Evolutionary conservation across 2,113 vertebrate genomes (phyloP).

Genomic region (Oenanthe melanoleuca): DNA sequence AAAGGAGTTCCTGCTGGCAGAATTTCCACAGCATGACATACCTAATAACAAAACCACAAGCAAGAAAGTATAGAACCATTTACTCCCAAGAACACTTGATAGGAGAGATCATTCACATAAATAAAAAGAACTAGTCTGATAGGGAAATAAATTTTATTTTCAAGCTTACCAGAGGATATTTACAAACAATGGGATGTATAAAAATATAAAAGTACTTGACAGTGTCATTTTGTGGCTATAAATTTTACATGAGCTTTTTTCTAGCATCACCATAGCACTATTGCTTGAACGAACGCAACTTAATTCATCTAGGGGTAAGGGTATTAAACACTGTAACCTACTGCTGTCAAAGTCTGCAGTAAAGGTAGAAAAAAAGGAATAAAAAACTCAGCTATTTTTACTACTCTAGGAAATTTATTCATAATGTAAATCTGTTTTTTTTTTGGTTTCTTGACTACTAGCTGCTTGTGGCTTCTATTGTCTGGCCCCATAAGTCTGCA

Average conservation of each 20-base stretch:
- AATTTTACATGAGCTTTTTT: constrained; percentile 77
- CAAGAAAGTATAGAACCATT: not conserved
- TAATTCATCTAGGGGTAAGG: constrained; percentile 39
- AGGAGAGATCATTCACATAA: not conserved
- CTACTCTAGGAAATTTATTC: not conserved
- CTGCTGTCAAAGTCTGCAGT: constrained; percentile 37
- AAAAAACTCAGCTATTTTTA: constrained; percentile 9
- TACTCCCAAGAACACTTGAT: not conserved
- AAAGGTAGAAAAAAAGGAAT: constrained; percentile 1
- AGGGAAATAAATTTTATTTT: constrained; percentile 85
- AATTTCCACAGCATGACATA: not conserved
- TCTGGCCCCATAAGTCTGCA: not conserved
- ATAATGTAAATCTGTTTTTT: not conserved
- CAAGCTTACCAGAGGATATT: constrained; percentile 78
- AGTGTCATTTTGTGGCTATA: constrained; percentile 74
- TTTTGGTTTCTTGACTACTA: not conserved
- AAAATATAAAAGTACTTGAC: constrained; percentile 82
- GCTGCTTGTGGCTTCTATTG: not conserved
- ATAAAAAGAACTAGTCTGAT: constrained; percentile 56
- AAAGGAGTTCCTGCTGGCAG: not conserved
- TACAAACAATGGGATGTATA: constrained; percentile 80
- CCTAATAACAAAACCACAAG: not conserved
- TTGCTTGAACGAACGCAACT: constrained; percentile 64
- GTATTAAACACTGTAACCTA: constrained; percentile 39
- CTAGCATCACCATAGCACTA: constrained; percentile 68